phyloP scores from a whole-genome alignment of 1,140 invertebrate genomes.

The Ooceraea biroi region DNA sequence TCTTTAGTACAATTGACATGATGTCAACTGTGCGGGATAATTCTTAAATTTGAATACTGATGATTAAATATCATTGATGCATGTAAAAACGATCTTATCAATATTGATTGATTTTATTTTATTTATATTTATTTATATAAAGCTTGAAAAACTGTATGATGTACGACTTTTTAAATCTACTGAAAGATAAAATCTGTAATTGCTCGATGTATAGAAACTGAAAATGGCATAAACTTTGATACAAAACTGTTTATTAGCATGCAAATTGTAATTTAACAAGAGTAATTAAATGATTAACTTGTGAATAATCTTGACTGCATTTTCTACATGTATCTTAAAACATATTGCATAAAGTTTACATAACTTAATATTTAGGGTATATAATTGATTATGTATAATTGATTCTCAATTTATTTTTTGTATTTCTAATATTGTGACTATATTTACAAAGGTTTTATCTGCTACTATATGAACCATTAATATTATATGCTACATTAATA shows the following conservation, averaged over 20 bases:
- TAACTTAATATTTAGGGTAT: too few relatives aligned
- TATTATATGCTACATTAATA: neutral
- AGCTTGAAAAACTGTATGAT: neutral
- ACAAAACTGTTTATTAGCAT: neutral
- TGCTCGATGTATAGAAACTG: conserved; percentile 1
- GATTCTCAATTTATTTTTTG: neutral
- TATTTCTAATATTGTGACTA: neutral
- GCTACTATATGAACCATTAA: neutral
- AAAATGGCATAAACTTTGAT: neutral
- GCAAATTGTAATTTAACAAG: neutral
- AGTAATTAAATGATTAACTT: neutral
- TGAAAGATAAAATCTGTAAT: neutral
- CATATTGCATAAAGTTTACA: neutral
- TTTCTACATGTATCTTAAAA: neutral
- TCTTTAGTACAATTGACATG: neutral
- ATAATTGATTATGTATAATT: neutral
- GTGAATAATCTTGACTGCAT: neutral
- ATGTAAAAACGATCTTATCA: neutral
- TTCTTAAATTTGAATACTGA: neutral
- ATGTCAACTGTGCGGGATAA: conserved; percentile 1
- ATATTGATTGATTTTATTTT: conserved; percentile 1
- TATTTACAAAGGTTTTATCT: neutral
- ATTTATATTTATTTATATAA: neutral
- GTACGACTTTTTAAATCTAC: neutral
- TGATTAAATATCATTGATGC: neutral